A percentile compares a stretch with the other conserved stretches of the same genome.
phyloP scores from a whole-genome alignment of 2,888 invertebrate species.

The Rhimphoctona megacephalus region DNA sequence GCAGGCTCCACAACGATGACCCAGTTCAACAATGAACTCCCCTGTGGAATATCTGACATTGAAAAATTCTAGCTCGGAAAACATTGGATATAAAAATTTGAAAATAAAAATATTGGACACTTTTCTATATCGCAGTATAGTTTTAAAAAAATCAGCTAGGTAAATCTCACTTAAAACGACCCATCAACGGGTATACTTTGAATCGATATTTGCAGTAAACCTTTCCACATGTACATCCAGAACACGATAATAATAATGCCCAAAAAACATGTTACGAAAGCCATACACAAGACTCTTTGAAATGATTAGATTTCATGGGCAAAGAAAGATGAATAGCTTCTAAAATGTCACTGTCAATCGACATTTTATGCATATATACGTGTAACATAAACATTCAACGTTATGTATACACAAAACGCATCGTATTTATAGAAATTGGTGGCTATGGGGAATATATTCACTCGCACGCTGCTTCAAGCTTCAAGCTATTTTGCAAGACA shows the following conservation, averaged over 20 bases:
- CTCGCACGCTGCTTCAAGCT: not conserved
- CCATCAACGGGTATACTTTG: not conserved
- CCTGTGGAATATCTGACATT: not conserved
- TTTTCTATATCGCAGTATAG: not conserved
- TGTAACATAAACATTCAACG: not conserved
- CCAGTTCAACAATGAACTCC: not conserved
- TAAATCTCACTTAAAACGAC: not conserved
- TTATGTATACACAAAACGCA: not conserved
- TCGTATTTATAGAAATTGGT: conserved; percentile 11
- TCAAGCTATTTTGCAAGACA: conserved; percentile 10
- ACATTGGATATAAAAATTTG: not conserved
- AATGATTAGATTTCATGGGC: not conserved
- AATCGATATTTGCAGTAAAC: not conserved
- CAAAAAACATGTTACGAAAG: not conserved
- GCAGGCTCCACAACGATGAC: not conserved
- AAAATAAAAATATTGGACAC: not conserved
- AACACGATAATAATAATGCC: not conserved
- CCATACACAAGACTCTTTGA: not conserved
- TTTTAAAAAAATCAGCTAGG: not conserved
- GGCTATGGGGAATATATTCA: conserved; percentile 4
- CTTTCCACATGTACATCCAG: not conserved
- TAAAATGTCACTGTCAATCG: conserved; percentile 20
- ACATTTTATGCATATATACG: not conserved
- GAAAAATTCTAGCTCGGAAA: not conserved
- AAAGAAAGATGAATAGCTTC: conserved; percentile 9